Percentiles rank a stretch among this genome's conserved stretches.
These are phyloP conservation scores for Bradynema listronoti DNA, from an alignment of 1,140 invertebrate genomes.

Conservation along the genomic window DNA sequence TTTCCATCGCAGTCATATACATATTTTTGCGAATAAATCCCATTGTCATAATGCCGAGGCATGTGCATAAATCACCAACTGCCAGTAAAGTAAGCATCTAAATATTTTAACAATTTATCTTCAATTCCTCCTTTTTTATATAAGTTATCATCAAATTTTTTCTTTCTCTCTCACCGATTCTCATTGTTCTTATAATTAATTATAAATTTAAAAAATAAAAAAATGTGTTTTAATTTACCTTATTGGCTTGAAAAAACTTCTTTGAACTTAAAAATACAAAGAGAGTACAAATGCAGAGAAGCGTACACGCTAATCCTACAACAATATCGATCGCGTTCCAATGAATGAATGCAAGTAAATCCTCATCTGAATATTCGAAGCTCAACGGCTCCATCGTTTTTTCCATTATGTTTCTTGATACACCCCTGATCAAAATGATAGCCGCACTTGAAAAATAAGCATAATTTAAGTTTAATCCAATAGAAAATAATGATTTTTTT, in stretches of 20 bases:
- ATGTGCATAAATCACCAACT: slow-evolving; percentile 26
- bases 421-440: too few relatives aligned
- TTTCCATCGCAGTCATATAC: slow-evolving; percentile 20
- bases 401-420: too few relatives aligned
- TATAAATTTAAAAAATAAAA: too few relatives aligned
- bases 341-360: slow-evolving; percentile 3
- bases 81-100: slow-evolving; percentile 33
- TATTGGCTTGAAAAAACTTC: slow-evolving; percentile 29
- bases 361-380: slow-evolving; percentile 5
- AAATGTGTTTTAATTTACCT: slow-evolving; percentile 18
- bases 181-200: too few relatives aligned
- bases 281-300: slow-evolving; percentile 17
- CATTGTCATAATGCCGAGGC: slow-evolving; percentile 19
- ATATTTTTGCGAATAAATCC: slow-evolving; percentile 23
- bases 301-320: slow-evolving; percentile 1
- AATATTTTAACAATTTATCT: background rate
- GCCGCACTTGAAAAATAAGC: too few relatives aligned
- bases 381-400: slow-evolving; percentile 10
- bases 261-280: slow-evolving; percentile 31
- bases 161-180: too few relatives aligned
- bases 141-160: too few relatives aligned
- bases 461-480: too few relatives aligned
- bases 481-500: too few relatives aligned
- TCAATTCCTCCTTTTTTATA: too few relatives aligned
- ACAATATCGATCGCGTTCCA: slow-evolving; percentile 1